These are phyloP conservation scores for Tympanuchus pallidicinctus DNA, from an alignment of 2,113 vertebrate genomes.

Conservation along the genomic window DNA sequence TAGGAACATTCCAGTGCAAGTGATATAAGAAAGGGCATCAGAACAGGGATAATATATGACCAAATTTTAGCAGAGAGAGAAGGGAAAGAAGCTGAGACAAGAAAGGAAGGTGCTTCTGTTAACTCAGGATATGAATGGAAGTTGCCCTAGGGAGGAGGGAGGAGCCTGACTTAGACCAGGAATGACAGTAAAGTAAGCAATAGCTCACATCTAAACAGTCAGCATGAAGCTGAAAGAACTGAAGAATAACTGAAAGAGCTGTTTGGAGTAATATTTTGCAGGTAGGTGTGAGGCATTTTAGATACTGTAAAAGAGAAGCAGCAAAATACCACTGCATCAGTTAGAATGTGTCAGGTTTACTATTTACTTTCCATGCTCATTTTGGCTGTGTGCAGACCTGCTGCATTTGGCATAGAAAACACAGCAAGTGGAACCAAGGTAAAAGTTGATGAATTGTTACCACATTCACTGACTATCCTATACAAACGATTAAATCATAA, in stretches of 20 bases:
- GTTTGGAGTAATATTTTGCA: neutral
- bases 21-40: neutral
- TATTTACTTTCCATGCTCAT: neutral
- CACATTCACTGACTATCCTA: neutral
- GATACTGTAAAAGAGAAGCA: neutral
- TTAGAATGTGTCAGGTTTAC: neutral
- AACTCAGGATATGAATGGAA: neutral
- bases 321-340: neutral
- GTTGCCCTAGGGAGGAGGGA: neutral
- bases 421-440: neutral
- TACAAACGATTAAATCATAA: neutral
- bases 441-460: neutral
- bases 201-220: neutral
- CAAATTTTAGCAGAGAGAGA: neutral
- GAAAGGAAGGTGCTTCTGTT: neutral
- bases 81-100: neutral
- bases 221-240: neutral
- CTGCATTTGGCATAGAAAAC: neutral
- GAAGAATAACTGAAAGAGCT: neutral
- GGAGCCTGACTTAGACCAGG: neutral
- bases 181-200: neutral
- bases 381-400: neutral
- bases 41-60: neutral
- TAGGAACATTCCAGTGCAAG: rapidly evolving
- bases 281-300: neutral